phyloP scores from a whole-genome alignment of 1,140 invertebrate species.

The Bradynema listronoti region DNA sequence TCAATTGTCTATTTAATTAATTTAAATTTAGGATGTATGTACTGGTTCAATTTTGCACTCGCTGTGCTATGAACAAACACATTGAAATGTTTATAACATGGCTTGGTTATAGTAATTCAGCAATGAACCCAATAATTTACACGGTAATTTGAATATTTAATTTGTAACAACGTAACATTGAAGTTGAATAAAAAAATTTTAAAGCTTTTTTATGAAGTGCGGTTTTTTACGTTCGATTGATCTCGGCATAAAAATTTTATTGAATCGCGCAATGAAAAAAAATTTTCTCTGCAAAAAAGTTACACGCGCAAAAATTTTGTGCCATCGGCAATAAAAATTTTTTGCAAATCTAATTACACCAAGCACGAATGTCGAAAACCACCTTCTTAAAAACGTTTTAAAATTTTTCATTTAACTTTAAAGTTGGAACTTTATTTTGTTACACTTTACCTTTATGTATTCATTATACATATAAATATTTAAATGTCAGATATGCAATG shows the following conservation, averaged over 20 bases:
- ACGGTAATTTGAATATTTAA: conserved; percentile 32
- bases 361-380: no score
- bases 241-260: background rate
- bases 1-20: background rate
- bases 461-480: no score
- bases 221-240: background rate
- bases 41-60: conserved; percentile 51
- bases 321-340: no score
- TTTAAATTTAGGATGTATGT: conserved; percentile 51
- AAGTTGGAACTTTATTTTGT: no score
- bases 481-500: no score
- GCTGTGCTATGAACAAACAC: conserved; percentile 49
- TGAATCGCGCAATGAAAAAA: no score
- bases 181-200: background rate
- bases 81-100: conserved; percentile 59
- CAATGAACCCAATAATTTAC: conserved; percentile 58
- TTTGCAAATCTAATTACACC: no score
- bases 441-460: no score
- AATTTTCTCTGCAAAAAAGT: no score
- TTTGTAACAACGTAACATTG: background rate
- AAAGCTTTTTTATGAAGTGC: background rate
- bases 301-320: no score
- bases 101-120: conserved; percentile 55
- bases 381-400: no score
- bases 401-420: no score